Conservation (phyloP, 2,797 vertebrate species). For the Pygocentrus nattereri region DNA sequence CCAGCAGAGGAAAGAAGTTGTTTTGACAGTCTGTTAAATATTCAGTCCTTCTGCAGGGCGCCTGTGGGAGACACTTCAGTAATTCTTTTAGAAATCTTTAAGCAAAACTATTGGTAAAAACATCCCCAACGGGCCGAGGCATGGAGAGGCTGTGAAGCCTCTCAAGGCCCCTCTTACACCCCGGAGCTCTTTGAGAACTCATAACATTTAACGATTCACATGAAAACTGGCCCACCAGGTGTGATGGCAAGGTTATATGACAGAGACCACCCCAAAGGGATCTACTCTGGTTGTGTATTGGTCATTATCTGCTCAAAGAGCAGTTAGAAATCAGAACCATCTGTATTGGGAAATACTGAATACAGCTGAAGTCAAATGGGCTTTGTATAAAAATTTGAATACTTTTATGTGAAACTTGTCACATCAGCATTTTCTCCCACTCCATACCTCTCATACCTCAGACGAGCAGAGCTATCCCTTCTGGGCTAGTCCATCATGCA, state of each 20-base stretch:
- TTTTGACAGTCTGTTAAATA: neutral
- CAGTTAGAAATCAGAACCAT: conserved; percentile 31
- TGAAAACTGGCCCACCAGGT: conserved; percentile 48
- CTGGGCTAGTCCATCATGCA: neutral
- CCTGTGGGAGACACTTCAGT: neutral
- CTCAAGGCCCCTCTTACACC: conserved; percentile 28
- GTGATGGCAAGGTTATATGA: conserved; percentile 42
- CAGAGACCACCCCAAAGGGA: conserved; percentile 23
- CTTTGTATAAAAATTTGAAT: neutral
- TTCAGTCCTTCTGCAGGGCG: neutral
- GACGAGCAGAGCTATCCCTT: neutral
- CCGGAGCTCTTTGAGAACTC: conserved; percentile 32
- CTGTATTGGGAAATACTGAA: neutral
- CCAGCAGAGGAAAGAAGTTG: too few species aligned
- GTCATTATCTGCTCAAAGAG: conserved; percentile 3
- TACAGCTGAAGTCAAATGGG: neutral
- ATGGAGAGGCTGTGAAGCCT: conserved; percentile 6
- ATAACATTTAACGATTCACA: conserved; percentile 33
- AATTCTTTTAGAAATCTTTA: neutral
- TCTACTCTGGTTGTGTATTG: conserved; percentile 33
- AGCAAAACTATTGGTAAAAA: conserved; percentile 50
- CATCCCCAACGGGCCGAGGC: conserved; percentile 36
- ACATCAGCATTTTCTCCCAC: neutral
- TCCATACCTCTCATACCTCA: neutral
- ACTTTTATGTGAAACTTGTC: neutral